Percentiles rank a stretch among this genome's conserved stretches.
phyloP scores from a whole-genome alignment of 2,113 vertebrate species.

The Leucopternis melanops region DNA sequence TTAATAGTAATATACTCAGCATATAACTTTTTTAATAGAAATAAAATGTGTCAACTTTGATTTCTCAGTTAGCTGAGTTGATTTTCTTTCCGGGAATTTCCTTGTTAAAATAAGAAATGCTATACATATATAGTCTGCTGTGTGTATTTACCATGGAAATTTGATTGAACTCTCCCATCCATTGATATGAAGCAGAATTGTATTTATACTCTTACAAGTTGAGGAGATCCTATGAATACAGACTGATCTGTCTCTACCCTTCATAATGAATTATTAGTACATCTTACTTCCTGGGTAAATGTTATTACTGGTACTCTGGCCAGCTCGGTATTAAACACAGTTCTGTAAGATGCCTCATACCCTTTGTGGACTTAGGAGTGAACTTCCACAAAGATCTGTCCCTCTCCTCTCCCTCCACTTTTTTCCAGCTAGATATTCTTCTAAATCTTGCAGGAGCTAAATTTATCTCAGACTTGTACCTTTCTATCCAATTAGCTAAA shows the following conservation, averaged over 20 bases:
- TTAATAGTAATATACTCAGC: neutral
- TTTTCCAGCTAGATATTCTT: neutral
- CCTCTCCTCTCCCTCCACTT: neutral
- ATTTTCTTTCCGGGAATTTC: neutral
- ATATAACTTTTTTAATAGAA: neutral
- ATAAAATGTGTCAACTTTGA: neutral
- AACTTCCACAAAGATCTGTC: neutral
- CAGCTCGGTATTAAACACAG: neutral
- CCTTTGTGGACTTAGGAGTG: neutral
- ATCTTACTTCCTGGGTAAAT: neutral
- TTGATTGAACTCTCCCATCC: neutral
- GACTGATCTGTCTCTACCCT: neutral
- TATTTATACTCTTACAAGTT: neutral
- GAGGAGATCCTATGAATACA: neutral
- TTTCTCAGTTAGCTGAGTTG: neutral
- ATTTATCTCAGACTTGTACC: neutral
- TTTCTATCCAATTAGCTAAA: neutral
- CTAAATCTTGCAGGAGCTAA: neutral
- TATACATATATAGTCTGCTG: neutral
- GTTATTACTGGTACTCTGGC: neutral
- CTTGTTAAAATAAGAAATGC: neutral
- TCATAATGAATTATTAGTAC: neutral
- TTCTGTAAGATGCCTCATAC: neutral
- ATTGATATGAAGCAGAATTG: neutral
- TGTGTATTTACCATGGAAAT: neutral